Evolutionary conservation across 1,140 invertebrate genomes (phyloP).

Genomic region (Drosophila seguyi): DNA sequence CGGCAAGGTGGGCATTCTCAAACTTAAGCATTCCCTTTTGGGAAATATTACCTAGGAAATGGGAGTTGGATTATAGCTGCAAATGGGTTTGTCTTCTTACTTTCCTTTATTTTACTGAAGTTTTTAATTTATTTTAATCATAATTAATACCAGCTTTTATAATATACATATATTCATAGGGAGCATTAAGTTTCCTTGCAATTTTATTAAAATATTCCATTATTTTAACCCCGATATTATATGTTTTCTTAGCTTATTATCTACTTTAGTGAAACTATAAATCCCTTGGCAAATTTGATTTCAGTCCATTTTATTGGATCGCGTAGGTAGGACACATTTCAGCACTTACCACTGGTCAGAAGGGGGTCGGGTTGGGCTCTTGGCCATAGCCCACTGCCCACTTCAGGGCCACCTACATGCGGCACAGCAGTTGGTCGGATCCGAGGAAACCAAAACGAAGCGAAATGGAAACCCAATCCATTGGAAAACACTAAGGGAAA

Average conservation of each 20-base stretch:
- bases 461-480: conserved; percentile 18
- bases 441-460: conserved; percentile 2
- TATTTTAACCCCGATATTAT: no score
- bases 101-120: no score
- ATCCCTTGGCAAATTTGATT: conserved; percentile 42
- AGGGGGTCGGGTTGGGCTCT: conserved; percentile 54
- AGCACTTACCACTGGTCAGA: conserved; percentile 64
- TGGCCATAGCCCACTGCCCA: conserved; percentile 50
- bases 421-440: conserved; percentile 70
- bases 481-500: neutral
- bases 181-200: no score
- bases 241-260: neutral
- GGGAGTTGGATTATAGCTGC: neutral
- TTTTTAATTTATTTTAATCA: no score
- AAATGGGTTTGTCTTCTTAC: neutral
- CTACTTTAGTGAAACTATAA: conserved; percentile 12
- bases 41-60: neutral
- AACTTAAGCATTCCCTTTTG: conserved; percentile 18
- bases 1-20: neutral
- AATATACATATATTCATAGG: no score
- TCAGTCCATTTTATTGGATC: conserved; percentile 15
- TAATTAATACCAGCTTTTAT: neutral
- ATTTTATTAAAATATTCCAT: no score
- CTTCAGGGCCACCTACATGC: conserved; percentile 61
- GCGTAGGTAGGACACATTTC: conserved; percentile 72